Percentiles rank a stretch among this genome's conserved stretches.
Evolutionary conservation across 1,140 invertebrate species (phyloP).

Genomic region (Bradynema listronoti): DNA sequence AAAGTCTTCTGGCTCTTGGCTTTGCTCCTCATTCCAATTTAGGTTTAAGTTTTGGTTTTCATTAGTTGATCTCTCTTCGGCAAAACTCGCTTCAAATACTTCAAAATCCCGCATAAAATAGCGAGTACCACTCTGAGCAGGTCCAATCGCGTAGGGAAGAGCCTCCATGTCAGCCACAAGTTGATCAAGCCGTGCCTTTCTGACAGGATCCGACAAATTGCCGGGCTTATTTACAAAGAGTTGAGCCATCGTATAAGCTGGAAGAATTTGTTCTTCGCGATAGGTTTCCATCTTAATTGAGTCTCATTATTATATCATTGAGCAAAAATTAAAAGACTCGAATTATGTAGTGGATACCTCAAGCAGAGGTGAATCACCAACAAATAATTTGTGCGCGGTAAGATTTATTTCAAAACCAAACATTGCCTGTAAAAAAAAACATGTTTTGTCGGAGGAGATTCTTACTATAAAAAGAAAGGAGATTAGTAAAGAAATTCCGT

Average conservation of each 20-base stretch:
- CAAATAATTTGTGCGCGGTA: constrained; percentile 51
- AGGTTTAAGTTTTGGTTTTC: too few relatives aligned
- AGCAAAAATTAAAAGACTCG: background rate
- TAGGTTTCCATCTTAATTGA: constrained; percentile 40
- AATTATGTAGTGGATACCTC: constrained; percentile 18
- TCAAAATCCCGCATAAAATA: constrained; percentile 4
- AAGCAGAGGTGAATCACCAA: constrained; percentile 50
- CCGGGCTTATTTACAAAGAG: constrained; percentile 56
- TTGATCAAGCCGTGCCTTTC: constrained; percentile 40
- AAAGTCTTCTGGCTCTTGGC: background rate
- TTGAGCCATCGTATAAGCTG: constrained; percentile 52
- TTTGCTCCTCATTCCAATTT: background rate
- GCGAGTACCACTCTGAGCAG: background rate
- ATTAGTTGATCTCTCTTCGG: too few relatives aligned
- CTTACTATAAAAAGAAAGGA: background rate
- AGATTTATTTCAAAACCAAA: constrained; percentile 55
- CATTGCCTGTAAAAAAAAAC: constrained; percentile 21
- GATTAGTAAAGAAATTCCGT: too few relatives aligned
- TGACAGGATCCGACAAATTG: constrained; percentile 41
- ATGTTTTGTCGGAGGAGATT: constrained; percentile 5
- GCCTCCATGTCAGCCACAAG: constrained; percentile 49
- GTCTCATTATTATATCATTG: background rate
- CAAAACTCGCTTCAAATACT: background rate
- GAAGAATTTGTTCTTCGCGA: constrained; percentile 52
- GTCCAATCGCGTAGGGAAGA: constrained; percentile 1